phyloP scores from a whole-genome alignment of 2,113 vertebrate species.

The Malurus alboscapulatus region DNA sequence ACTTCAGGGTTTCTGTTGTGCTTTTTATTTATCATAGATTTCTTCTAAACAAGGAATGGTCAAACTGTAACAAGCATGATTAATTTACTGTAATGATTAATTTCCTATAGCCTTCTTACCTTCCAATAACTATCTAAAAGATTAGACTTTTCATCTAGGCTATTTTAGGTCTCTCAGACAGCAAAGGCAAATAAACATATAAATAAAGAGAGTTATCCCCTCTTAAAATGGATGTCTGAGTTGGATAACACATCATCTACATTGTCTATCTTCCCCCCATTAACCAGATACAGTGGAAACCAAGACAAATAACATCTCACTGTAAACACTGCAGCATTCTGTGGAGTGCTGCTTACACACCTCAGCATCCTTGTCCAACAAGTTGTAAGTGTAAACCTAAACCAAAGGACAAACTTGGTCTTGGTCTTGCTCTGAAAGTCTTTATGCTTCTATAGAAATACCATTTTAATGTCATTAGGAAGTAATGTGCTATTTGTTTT shows the following conservation, averaged over 20 bases:
- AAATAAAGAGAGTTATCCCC: neutral
- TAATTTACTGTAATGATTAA: neutral
- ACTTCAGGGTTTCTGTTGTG: neutral
- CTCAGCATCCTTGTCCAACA: neutral
- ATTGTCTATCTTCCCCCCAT: fast-evolving
- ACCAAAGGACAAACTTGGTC: neutral
- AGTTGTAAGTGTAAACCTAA: neutral
- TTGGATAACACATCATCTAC: neutral
- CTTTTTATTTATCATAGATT: neutral
- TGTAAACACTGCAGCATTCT: neutral
- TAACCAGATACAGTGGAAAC: neutral
- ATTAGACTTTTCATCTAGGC: neutral
- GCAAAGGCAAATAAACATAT: neutral
- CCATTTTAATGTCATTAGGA: neutral
- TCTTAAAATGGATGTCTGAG: neutral
- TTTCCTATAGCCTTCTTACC: neutral
- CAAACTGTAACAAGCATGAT: neutral
- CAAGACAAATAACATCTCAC: neutral
- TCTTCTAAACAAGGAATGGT: neutral
- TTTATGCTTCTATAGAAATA: neutral
- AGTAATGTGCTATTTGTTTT: neutral
- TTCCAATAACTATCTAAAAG: neutral
- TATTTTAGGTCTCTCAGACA: neutral
- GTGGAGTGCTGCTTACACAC: neutral
- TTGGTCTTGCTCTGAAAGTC: neutral